Conservation (phyloP, 1,140 invertebrate genomes). For the Nasonia longicornis region DNA sequence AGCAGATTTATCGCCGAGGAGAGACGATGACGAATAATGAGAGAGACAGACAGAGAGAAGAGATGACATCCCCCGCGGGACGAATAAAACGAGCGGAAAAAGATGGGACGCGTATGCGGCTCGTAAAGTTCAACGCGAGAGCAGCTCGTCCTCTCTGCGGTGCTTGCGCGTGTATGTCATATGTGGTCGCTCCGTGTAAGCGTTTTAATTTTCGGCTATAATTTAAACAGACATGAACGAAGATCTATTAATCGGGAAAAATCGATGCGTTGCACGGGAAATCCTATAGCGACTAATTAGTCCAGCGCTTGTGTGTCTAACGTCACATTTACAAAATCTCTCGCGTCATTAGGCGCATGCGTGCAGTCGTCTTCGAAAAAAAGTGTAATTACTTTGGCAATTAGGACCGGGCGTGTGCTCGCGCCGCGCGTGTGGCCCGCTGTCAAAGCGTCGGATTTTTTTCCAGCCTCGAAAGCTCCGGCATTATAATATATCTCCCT, state of each 20-base stretch:
- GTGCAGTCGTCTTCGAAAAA: slow-evolving; percentile 16
- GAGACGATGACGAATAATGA: slow-evolving; percentile 55
- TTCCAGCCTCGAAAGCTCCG: slow-evolving; percentile 6
- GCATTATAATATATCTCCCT: background rate
- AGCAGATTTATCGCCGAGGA: slow-evolving; percentile 50
- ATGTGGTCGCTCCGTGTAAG: too few relatives aligned
- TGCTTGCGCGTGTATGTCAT: too few relatives aligned
- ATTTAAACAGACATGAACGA: too few relatives aligned
- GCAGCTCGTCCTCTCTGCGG: too few relatives aligned
- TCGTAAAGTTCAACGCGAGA: background rate
- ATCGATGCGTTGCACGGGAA: too few relatives aligned
- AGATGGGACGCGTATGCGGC: background rate
- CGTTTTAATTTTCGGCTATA: too few relatives aligned
- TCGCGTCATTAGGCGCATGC: background rate
- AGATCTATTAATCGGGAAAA: too few relatives aligned
- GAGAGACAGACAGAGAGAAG: background rate
- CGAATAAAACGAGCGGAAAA: slow-evolving; percentile 8
- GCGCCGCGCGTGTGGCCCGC: slow-evolving; percentile 36
- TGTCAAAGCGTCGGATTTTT: slow-evolving; percentile 25
- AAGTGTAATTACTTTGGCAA: slow-evolving; percentile 43
- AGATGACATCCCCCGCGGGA: slow-evolving; percentile 27
- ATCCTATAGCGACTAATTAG: slow-evolving; percentile 64
- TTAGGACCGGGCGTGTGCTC: slow-evolving; percentile 27
- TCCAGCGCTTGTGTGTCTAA: slow-evolving; percentile 39
- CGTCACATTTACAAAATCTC: background rate